Conservation (phyloP, 1,140 invertebrate species). For the Limonius californicus region DNA sequence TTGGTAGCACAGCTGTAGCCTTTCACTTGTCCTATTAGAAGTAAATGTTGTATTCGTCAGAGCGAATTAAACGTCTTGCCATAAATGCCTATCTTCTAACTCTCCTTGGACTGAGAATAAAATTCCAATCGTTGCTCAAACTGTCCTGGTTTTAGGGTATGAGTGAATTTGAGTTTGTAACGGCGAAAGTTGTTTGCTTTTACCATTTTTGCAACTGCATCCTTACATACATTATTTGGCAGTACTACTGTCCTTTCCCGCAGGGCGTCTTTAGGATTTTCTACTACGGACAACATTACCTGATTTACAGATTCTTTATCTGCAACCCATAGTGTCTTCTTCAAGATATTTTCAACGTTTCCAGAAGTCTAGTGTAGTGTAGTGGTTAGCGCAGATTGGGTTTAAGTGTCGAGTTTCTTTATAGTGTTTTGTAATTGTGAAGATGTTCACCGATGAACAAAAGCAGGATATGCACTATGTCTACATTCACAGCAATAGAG, state of each 20-base stretch:
- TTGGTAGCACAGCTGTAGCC: neutral
- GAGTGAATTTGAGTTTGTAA: neutral
- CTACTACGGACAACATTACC: neutral
- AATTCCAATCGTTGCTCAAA: neutral
- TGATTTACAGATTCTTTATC: neutral
- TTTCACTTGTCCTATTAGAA: neutral
- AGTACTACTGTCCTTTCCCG: neutral
- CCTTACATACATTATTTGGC: neutral
- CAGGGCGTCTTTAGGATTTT: neutral
- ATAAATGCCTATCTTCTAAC: neutral
- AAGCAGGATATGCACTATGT: no score
- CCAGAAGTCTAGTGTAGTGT: no score
- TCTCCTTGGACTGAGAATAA: neutral
- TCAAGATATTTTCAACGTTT: neutral
- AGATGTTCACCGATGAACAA: no score
- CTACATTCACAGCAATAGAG: no score
- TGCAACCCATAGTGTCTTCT: neutral
- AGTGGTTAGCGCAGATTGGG: neutral
- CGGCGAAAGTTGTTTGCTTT: neutral
- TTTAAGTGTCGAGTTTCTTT: no score
- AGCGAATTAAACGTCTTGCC: neutral
- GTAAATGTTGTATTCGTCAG: neutral
- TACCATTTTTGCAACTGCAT: neutral
- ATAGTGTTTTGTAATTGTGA: no score
- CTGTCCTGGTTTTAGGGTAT: neutral